Evolutionary conservation across 2,888 invertebrate genomes (phyloP).

Genomic region (Cerceris rybyensis): DNA sequence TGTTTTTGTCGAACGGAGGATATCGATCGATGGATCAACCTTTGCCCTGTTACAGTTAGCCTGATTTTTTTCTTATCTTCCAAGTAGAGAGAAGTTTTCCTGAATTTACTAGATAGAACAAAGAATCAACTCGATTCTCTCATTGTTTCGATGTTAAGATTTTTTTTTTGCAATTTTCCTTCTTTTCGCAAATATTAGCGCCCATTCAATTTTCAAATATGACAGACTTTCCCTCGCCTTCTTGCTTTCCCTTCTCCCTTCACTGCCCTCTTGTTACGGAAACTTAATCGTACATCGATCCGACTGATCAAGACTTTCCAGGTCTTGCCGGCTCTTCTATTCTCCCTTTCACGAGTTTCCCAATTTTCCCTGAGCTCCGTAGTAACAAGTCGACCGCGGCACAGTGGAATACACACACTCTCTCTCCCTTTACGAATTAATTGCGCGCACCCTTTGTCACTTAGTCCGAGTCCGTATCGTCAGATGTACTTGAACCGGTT

Average conservation of each 20-base stretch:
- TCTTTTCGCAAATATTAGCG: neutral
- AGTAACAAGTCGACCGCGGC: constrained; percentile 55
- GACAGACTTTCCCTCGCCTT: neutral
- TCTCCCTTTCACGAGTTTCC: neutral
- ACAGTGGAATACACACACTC: constrained; percentile 52
- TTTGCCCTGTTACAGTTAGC: too few relatives aligned
- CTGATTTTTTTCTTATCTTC: too few relatives aligned
- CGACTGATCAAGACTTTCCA: constrained; percentile 78
- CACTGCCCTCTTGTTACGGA: neutral
- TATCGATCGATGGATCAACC: too few relatives aligned
- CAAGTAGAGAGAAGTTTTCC: too few relatives aligned
- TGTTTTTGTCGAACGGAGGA: too few relatives aligned
- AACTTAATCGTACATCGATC: constrained; percentile 41
- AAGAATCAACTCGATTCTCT: too few relatives aligned
- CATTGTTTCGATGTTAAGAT: neutral
- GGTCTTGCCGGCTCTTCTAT: constrained; percentile 71
- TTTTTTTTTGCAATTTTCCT: neutral
- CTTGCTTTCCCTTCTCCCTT: neutral
- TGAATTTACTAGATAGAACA: too few relatives aligned
- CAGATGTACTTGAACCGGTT: constrained; percentile 82
- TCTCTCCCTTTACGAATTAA: constrained; percentile 15
- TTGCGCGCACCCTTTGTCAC: constrained; percentile 69
- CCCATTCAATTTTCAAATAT: too few relatives aligned
- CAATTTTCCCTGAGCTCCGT: constrained; percentile 60
- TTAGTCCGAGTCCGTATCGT: constrained; percentile 82